A percentile compares a stretch with the other conserved stretches of the same genome.
Evolutionary conservation across 2,888 invertebrate species (phyloP).

Genomic region (Eristalis tenax): DNA sequence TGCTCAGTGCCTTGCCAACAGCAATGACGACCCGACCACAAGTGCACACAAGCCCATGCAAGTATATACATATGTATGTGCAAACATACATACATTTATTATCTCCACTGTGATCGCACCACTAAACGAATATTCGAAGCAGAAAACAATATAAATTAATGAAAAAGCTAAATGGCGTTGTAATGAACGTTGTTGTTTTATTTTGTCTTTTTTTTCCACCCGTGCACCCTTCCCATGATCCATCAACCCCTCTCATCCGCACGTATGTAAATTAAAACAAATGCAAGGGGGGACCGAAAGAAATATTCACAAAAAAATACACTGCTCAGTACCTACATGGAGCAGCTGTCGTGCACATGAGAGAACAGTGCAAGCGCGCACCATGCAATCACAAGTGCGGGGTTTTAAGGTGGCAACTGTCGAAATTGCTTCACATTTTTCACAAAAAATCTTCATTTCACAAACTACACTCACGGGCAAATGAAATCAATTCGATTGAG

Average conservation of each 20-base stretch:
- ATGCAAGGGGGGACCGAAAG: background rate
- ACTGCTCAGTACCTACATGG: background rate
- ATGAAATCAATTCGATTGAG: background rate
- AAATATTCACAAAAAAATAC: background rate
- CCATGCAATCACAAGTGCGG: conserved; percentile 30
- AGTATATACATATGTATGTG: background rate
- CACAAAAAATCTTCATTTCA: background rate
- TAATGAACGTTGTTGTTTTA: conserved; percentile 32
- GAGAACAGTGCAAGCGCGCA: conserved; percentile 44
- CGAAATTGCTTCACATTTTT: background rate
- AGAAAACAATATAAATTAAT: conserved; percentile 49
- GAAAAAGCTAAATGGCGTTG: conserved; percentile 43
- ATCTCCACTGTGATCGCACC: conserved; percentile 23
- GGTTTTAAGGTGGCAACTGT: background rate
- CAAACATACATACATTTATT: background rate
- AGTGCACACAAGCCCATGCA: background rate
- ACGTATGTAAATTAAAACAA: conserved; percentile 27
- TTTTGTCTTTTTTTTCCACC: background rate
- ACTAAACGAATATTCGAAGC: conserved; percentile 52
- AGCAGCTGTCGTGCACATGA: conserved; percentile 52
- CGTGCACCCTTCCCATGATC: background rate
- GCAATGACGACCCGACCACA: background rate
- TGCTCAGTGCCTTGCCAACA: background rate
- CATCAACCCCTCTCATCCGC: too few relatives aligned
- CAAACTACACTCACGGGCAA: background rate